Percentiles rank a stretch among this genome's conserved stretches.
These are phyloP conservation scores for Capreolus pygargus DNA, from an alignment of 2,113 vertebrate genomes.

Conservation along the genomic window DNA sequence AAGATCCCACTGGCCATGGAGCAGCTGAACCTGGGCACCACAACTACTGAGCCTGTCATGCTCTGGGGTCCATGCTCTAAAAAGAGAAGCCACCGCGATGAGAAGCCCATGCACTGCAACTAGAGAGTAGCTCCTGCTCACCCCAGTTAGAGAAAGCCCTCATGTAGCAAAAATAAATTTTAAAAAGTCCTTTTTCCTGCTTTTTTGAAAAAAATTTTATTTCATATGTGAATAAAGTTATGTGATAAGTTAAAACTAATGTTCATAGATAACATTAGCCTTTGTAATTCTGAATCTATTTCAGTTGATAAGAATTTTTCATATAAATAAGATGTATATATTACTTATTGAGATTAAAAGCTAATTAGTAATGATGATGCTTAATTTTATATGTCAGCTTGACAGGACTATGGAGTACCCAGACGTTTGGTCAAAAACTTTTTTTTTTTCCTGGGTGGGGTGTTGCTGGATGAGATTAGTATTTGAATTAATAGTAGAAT, in stretches of 20 bases:
- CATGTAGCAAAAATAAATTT: neutral
- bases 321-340: neutral
- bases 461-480: neutral
- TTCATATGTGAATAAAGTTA: neutral
- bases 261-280: neutral
- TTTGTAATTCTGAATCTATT: neutral
- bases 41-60: neutral
- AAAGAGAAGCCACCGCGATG: neutral
- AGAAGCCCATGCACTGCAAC: neutral
- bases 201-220: neutral
- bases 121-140: neutral
- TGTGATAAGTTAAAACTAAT: neutral
- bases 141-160: neutral
- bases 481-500: neutral
- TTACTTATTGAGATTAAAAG: neutral
- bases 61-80: neutral
- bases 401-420: neutral
- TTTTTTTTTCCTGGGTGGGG: neutral
- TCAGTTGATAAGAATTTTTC: constrained; percentile 1
- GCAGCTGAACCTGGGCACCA: neutral
- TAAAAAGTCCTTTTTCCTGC: neutral
- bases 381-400: constrained; percentile 12
- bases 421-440: neutral
- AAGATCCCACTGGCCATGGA: neutral
- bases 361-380: neutral